These are phyloP conservation scores for Helicoverpa zea DNA, from an alignment of 1,140 invertebrate genomes.

Conservation along the genomic window DNA sequence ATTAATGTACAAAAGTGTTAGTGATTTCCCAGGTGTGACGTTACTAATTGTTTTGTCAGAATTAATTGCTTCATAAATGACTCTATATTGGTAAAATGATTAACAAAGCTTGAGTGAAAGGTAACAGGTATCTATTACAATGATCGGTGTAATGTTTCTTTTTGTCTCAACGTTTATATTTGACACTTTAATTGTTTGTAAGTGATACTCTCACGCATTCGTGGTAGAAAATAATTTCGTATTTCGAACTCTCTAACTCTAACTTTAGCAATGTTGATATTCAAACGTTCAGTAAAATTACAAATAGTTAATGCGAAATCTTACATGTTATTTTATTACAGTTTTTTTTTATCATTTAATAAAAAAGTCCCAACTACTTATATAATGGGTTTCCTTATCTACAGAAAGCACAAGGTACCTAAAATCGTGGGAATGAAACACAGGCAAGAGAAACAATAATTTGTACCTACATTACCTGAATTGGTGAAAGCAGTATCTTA, in stretches of 20 bases:
- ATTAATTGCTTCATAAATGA: neutral
- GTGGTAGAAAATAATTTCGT: neutral
- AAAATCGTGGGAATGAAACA: slow-evolving; percentile 3
- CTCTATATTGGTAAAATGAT: neutral
- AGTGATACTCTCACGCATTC: no score
- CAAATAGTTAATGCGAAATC: no score
- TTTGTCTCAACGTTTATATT: no score
- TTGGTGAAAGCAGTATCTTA: slow-evolving; percentile 1
- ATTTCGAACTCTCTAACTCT: neutral
- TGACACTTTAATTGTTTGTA: neutral
- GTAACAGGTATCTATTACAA: neutral
- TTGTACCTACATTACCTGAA: slow-evolving; percentile 8
- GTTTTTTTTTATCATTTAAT: no score
- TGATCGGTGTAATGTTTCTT: neutral
- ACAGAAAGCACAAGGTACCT: no score
- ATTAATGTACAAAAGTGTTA: neutral
- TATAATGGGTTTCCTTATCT: no score
- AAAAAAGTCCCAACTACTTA: no score
- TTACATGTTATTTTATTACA: no score
- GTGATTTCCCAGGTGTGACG: neutral
- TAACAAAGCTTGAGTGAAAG: neutral
- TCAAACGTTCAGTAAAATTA: no score
- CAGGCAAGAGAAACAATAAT: neutral
- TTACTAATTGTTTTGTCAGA: neutral
- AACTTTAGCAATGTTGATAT: no score